Base-by-base conservation (phyloP, 2,797 vertebrate genomes). In the Syndactyla subalaris region DNA sequence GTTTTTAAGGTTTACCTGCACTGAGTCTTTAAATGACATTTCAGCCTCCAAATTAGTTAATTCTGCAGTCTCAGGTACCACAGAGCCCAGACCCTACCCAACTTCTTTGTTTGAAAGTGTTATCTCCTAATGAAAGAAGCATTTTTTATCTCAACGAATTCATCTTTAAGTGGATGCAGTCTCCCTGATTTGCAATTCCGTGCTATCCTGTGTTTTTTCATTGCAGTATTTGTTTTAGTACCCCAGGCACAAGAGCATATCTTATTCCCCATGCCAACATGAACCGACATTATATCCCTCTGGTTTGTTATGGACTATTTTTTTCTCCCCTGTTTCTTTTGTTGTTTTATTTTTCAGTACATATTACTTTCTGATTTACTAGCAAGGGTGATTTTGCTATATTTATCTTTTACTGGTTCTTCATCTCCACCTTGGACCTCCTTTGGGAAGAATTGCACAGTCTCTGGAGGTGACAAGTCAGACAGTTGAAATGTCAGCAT, bases 361-460 rank as follows among this genome's bases (percentile, higher is more conserved):
- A 54, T 34, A 18, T 29, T 83, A 80, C 91, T 34, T 78, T 95
- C 93, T 83, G 9, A 43, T 67, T 92, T 48, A 49, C 36, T 59
- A 73, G 23, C 39, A 77, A 77, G 21, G 14, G 16, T 30, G 20
- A 81, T 91, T 95, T 66, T 93, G 93, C 17, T 67, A 3, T 85
- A 32, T 89, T 96, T 90, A 63, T 91, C 23, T 93, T 95, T 84
- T 61, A 72, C 61, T 93, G n/a, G 10, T 83, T 63, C 22, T 85
- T 3, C 67, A 45, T 67, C n/a, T 58, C 54, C 49, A 29, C 4
- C 26, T 80, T 94, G 49, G 14, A 63, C 45, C 41, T 91, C 34
- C 46, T 86, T 34, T 54, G 27, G 26, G 43, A 78, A 86, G n/a
- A 43, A 67, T 95, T 79, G 85, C 38, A 78, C 15, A 51, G 8